A percentile compares a stretch with the other conserved stretches of the same genome.
Evolutionary conservation across 2,888 invertebrate species (phyloP).

Genomic region (Acronicta alni): DNA sequence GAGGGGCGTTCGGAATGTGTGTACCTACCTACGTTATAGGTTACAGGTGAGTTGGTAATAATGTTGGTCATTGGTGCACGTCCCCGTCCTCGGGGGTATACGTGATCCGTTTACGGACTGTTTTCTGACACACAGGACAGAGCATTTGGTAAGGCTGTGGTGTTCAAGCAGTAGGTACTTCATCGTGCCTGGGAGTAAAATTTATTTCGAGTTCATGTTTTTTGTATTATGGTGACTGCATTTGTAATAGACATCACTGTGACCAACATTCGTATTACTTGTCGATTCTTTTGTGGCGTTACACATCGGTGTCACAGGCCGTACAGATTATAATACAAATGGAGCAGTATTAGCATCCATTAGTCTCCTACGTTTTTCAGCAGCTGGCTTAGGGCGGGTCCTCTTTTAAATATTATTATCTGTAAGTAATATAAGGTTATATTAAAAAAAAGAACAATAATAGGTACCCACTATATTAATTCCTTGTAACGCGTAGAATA

Average conservation of each 20-base stretch:
- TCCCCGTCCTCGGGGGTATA: constrained; percentile 40
- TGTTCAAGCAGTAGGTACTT: no score
- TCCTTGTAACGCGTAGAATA: no score
- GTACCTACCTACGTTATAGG: constrained; percentile 4
- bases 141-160: neutral
- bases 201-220: no score
- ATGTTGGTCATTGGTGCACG: constrained; percentile 65
- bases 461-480: no score
- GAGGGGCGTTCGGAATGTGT: constrained; percentile 8
- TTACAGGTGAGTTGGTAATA: constrained; percentile 58
- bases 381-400: neutral
- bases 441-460: no score
- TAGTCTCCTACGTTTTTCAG: neutral
- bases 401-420: neutral
- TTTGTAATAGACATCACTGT: no score
- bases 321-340: neutral
- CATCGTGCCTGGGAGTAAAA: no score
- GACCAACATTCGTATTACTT: neutral
- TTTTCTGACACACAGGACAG: constrained; percentile 12
- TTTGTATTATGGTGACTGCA: no score
- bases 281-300: neutral
- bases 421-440: no score
- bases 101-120: constrained; percentile 59
- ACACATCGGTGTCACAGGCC: neutral
- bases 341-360: neutral